Evolutionary conservation across 2,888 invertebrate genomes (phyloP), one percentile per base, ranked within the genome.

Genomic region (Drosophila mimica): DNA sequence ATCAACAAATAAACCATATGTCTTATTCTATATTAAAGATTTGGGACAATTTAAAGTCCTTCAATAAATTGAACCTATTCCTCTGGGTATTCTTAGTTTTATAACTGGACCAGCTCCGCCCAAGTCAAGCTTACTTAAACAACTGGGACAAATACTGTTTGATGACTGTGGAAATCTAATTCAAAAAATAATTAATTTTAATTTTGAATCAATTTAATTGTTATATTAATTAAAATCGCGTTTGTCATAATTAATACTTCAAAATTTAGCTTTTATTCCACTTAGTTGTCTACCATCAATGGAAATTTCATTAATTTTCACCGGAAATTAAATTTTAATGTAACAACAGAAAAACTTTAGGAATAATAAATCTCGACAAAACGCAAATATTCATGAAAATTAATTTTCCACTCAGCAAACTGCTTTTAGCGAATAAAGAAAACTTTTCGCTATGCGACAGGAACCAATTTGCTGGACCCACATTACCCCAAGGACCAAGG

Each of bases 361-460:
- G 40, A 48, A 30, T 34, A 48, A 20, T 20, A 33, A 54, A 59
- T 34, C n/a, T 11, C 28, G 17, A 33, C 34, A 9, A n/a, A n/a
- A 13, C 4, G 13, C 20, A 56, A 54, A 65, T 58, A 58, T 57
- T 49, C 52, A 33, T 38, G 64, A 34, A 81, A 83, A 81, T 83
- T 69, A 71, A 79, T 74, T 76, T 82, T 75, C 74, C 74, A 72
- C 73, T 76, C 71, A 68, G 43, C 58, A 67, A 70, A 76, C 65
- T 71, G 67, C 40, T 73, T 65, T 59, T 70, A 51, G 70, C 66
- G 70, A 79, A 70, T 74, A 69, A 73, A 20, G 53, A 59, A 81
- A 84, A 84, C 64, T 79, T 81, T 70, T n/a, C 20, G 36, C 46
- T 56, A 43, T 54, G 65, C 48, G 36, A 25, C 31, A 65, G 65